Conservation (phyloP, 2,888 invertebrate species). For the Boloria selene region DNA sequence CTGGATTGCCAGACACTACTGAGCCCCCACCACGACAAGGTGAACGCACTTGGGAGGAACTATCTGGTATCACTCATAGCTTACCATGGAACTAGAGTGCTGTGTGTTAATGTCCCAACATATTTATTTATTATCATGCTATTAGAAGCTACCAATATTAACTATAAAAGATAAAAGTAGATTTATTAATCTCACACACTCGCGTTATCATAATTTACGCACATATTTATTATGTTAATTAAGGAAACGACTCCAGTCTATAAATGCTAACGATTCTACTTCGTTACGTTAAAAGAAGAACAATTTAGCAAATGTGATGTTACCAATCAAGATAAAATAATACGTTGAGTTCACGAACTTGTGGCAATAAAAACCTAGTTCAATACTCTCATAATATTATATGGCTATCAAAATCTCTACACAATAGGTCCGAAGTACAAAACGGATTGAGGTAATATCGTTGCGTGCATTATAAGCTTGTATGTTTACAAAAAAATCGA, state of each 20-base stretch:
- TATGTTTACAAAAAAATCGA: slow-evolving; percentile 18
- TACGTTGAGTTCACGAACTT: slow-evolving; percentile 40
- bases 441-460: slow-evolving; percentile 50
- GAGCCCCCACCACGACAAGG: too few relatives aligned
- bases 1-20: too few relatives aligned
- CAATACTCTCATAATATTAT: slow-evolving; percentile 44
- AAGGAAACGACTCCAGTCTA: slow-evolving; percentile 15
- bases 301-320: slow-evolving; percentile 38
- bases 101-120: too few relatives aligned
- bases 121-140: too few relatives aligned
- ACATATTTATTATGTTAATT: slow-evolving; percentile 19
- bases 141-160: too few relatives aligned
- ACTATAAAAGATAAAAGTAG: too few relatives aligned
- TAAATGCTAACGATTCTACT: slow-evolving; percentile 23
- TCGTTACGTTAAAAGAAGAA: slow-evolving; percentile 29
- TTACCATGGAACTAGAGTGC: too few relatives aligned
- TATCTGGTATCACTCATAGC: too few relatives aligned
- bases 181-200: not conserved
- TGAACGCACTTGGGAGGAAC: too few relatives aligned
- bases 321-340: slow-evolving; percentile 32
- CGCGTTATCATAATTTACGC: slow-evolving; percentile 3
- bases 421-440: slow-evolving; percentile 47
- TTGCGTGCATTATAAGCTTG: slow-evolving; percentile 28
- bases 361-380: slow-evolving; percentile 40
- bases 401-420: slow-evolving; percentile 45